Evolutionary conservation across 2,888 invertebrate genomes (phyloP), one percentile per base, ranked within the genome.

Genomic region (Tetranychus truncatus): DNA sequence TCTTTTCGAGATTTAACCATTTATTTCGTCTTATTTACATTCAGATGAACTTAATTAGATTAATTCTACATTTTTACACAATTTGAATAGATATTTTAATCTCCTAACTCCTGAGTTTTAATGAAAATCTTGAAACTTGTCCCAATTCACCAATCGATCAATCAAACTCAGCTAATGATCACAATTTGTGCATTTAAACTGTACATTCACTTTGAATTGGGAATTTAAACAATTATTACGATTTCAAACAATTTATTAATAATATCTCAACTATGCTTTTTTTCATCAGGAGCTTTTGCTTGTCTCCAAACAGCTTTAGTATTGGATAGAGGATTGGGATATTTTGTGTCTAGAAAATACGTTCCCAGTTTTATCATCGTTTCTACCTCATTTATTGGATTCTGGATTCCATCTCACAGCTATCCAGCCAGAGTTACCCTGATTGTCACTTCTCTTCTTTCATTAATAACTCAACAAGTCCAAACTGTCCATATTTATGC

Each of bases 381-480:
- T 5, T 65, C 34, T 55, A 73, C 73, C 11, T 65, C 73, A 21
- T 73, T 73, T 21, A 18, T 73, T 20, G 73, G 73, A 45, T 73
- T 73, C 34, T 73, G 73, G 73, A 65, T 73, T 55, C 73, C 73
- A 21, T 21, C 65, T 34, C 46, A 73, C 21, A 34, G 34, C 11
- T 73, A 73, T 65, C 73, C 73, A 9, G 73, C 73, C 5, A 46
- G 73, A 73, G 46, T 65, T n/a, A 55, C 34, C 44, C 6, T 73
- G 15, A 46, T 73, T 72, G 45, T 45, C 8, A 72, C 45, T 5
- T 72, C 72, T 34, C 20, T 72, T 1, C 45, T 72, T 20, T 72
- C 72, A 18, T 45, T 72, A n/a, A 72, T 72, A n/a, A 72, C 72
- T 15, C 72, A 72, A 72, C 72, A 72, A 44, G 72, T 72, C 44